These are phyloP conservation scores for Boloria euphrosyne DNA, from an alignment of 2,888 invertebrate species.

Conservation along the genomic window DNA sequence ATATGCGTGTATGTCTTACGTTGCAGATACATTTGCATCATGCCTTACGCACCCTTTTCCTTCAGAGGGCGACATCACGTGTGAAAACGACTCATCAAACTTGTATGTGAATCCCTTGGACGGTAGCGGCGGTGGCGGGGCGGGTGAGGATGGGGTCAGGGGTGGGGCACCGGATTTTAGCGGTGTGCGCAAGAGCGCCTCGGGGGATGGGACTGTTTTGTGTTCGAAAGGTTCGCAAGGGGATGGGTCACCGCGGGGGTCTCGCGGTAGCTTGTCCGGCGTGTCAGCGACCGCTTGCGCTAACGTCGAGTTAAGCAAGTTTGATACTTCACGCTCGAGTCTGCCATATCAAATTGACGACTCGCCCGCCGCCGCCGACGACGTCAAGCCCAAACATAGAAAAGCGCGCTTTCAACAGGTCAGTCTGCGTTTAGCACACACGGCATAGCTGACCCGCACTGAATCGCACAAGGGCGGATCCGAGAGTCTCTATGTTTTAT, in stretches of 20 bases:
- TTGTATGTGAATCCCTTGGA: constrained; percentile 94
- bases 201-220: constrained; percentile 88
- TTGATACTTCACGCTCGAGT: constrained; percentile 73
- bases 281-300: constrained; percentile 49
- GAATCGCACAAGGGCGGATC: constrained; percentile 18
- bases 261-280: constrained; percentile 73
- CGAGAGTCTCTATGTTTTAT: neutral
- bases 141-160: constrained; percentile 52
- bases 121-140: constrained; percentile 80
- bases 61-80: constrained; percentile 90
- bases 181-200: constrained; percentile 90
- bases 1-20: constrained; percentile 82
- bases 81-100: constrained; percentile 89
- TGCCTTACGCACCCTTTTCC: constrained; percentile 97
- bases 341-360: constrained; percentile 68
- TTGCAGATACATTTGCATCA: constrained; percentile 97
- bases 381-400: constrained; percentile 88
- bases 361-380: constrained; percentile 72
- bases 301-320: constrained; percentile 36
- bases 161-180: constrained; percentile 79
- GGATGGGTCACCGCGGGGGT: constrained; percentile 75
- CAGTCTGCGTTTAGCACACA: constrained; percentile 45
- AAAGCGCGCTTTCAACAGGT: constrained; percentile 94
- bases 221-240: constrained; percentile 83
- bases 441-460: constrained; percentile 8